Percentiles rank a stretch among this genome's conserved stretches.
Conservation (phyloP, 2,888 invertebrate genomes). For the Cephonodes hylas region DNA sequence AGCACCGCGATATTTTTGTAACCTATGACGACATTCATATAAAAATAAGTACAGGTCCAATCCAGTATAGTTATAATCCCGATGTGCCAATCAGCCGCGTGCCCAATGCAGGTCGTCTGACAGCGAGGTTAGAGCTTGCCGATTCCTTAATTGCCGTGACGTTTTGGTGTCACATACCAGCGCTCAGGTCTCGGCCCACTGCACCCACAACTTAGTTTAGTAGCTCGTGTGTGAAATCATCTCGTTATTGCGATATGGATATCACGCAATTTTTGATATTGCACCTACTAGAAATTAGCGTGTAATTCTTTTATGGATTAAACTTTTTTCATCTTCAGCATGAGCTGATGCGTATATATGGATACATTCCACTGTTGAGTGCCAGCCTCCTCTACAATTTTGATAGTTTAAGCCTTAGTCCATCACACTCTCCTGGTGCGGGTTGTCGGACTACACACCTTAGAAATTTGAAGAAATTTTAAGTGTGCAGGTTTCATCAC, state of each 20-base stretch:
- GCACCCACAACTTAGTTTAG: constrained; percentile 5
- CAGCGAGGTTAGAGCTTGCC: constrained; percentile 79
- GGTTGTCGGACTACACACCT: too few species aligned
- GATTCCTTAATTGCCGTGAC: constrained; percentile 81
- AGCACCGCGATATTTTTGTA: too few species aligned
- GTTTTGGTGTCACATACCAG: constrained; percentile 79
- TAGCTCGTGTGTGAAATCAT: constrained; percentile 11
- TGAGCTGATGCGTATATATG: too few species aligned
- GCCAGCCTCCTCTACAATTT: too few species aligned
- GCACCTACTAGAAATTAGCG: neutral
- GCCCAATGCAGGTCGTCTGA: constrained; percentile 68
- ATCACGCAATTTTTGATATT: neutral
- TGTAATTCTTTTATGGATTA: too few species aligned
- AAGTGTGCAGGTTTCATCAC: too few species aligned
- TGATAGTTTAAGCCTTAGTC: too few species aligned
- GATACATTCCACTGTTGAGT: too few species aligned
- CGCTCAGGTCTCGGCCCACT: constrained; percentile 26
- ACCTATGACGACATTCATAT: too few species aligned
- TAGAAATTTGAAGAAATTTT: too few species aligned
- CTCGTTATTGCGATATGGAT: neutral
- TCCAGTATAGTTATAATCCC: constrained; percentile 30
- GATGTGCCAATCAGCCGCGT: constrained; percentile 71
- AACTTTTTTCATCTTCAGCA: too few species aligned
- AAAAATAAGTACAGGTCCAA: neutral
- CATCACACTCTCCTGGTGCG: too few species aligned